These are phyloP conservation scores for Pandemis cinnamomeana DNA, from an alignment of 2,888 invertebrate genomes.

Conservation along the genomic window DNA sequence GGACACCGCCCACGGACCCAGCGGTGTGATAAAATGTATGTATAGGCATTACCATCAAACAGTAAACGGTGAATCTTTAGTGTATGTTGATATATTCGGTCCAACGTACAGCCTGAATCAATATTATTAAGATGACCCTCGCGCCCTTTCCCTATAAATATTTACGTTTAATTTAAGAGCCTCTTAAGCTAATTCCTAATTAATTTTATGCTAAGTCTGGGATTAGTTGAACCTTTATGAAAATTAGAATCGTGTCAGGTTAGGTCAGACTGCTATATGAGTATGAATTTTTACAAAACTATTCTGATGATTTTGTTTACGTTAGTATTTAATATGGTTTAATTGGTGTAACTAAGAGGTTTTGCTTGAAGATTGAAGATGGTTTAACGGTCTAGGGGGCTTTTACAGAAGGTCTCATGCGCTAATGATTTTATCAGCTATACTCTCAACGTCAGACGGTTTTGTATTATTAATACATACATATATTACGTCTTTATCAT, in stretches of 20 bases:
- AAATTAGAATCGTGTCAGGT: slow-evolving; percentile 11
- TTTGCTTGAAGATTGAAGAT: not conserved
- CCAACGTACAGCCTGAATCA: slow-evolving; percentile 38
- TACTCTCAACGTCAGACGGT: no score
- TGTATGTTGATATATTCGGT: slow-evolving; percentile 21
- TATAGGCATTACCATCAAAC: not conserved
- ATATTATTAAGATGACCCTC: slow-evolving; percentile 42
- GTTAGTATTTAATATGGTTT: not conserved
- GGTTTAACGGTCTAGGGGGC: no score
- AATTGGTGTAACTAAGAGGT: not conserved
- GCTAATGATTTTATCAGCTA: no score
- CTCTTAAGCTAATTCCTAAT: slow-evolving; percentile 38
- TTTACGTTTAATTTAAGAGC: slow-evolving; percentile 42
- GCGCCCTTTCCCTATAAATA: slow-evolving; percentile 37
- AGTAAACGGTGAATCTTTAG: not conserved
- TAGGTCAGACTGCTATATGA: not conserved
- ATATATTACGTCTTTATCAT: no score
- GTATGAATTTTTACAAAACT: not conserved
- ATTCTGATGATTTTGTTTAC: not conserved
- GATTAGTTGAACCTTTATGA: slow-evolving; percentile 24
- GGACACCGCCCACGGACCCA: not conserved
- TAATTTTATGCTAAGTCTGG: slow-evolving; percentile 41
- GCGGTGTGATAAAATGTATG: not conserved
- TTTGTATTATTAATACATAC: no score
- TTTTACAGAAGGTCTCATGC: no score